phyloP scores from a whole-genome alignment of 2,797 vertebrate genomes.

The Enteromius thamalakanensis region DNA sequence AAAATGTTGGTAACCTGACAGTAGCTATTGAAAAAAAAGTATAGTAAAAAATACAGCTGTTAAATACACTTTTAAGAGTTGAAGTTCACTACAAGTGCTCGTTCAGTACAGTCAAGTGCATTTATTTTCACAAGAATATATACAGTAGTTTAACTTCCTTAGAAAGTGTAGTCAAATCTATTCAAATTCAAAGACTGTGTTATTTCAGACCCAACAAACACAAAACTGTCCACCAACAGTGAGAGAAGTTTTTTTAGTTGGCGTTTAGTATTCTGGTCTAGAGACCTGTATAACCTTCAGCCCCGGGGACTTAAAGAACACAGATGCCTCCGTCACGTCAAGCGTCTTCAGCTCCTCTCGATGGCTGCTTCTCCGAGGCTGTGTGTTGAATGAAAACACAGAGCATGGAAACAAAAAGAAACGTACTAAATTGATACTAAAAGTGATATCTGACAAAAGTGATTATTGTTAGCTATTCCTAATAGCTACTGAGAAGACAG shows the following conservation, averaged over 20 bases:
- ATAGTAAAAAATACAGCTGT: background rate
- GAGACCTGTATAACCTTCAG: constrained; percentile 35
- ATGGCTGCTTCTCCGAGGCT: constrained; percentile 13
- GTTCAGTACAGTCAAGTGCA: background rate
- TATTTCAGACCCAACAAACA: constrained; percentile 41
- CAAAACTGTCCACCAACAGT: constrained; percentile 7
- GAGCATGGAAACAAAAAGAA: background rate
- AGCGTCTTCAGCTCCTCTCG: constrained; percentile 20
- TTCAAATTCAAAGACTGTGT: background rate
- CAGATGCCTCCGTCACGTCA: constrained; percentile 15
- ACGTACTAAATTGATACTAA: background rate
- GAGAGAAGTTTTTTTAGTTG: constrained; percentile 1
- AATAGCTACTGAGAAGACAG: background rate
- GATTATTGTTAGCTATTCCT: background rate
- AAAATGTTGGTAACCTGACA: background rate
- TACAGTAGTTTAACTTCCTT: background rate
- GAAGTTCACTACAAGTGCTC: background rate
- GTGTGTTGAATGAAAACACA: constrained; percentile 31
- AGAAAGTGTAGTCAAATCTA: background rate
- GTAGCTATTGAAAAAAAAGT: background rate
- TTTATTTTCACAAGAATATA: background rate
- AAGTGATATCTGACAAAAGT: background rate
- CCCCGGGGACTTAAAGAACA: constrained; percentile 11
- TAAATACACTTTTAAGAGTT: background rate
- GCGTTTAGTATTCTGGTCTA: constrained; percentile 14